Conservation (phyloP, 92 coral and sea anemone genomes). For the Pocillopora grandis region DNA sequence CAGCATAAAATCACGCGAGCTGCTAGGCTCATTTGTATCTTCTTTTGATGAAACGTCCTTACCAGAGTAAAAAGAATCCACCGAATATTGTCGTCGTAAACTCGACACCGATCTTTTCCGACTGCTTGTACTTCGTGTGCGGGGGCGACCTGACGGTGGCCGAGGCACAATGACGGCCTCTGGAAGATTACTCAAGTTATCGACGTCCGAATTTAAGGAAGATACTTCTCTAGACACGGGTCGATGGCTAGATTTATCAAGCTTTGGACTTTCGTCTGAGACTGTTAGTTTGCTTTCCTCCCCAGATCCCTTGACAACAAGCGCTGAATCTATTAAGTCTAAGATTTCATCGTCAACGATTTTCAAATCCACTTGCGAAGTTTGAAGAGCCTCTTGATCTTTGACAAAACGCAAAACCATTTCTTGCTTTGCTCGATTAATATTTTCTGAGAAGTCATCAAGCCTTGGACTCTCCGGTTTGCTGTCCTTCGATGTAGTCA, state of each 20-base stretch:
- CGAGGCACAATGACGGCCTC: conserved; percentile 51
- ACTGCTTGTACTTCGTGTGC: conserved; percentile 34
- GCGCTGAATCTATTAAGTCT: conserved; percentile 86
- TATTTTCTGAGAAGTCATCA: conserved; percentile 55
- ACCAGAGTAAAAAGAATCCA: neutral
- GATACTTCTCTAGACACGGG: conserved; percentile 36
- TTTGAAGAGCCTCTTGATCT: conserved; percentile 92
- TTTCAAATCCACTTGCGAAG: conserved; percentile 80
- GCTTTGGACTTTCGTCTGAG: conserved; percentile 10
- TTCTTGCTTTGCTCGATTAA: conserved; percentile 81
- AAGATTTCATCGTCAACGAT: conserved; percentile 84
- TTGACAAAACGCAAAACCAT: conserved; percentile 87
- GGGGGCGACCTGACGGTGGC: conserved; percentile 79
- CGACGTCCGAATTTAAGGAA: conserved; percentile 28
- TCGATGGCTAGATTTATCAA: conserved; percentile 6
- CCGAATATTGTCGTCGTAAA: conserved; percentile 4
- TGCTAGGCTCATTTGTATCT: neutral
- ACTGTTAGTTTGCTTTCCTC: conserved; percentile 28
- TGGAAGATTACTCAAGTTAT: neutral
- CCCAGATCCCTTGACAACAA: conserved; percentile 54
- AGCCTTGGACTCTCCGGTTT: conserved; percentile 2
- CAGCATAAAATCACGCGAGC: neutral
- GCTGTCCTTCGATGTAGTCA: conserved; percentile 5
- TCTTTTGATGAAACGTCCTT: neutral
- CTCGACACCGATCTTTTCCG: conserved; percentile 33